Evolutionary conservation across 2,113 vertebrate species (phyloP), one percentile per base, ranked within the genome.

Genomic region (Lophotis ruficrista): DNA sequence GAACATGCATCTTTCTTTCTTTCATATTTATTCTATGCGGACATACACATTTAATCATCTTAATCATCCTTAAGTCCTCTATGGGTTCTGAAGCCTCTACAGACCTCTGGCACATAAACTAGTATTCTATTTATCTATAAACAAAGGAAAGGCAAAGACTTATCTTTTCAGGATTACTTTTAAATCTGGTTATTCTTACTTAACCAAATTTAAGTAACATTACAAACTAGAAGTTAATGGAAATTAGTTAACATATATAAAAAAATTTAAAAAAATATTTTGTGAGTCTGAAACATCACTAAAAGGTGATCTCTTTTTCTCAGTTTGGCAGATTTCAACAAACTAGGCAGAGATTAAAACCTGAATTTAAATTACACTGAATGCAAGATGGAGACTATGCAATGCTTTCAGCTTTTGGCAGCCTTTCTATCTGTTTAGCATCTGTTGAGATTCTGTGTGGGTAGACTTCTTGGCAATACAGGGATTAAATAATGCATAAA

Each of bases 401-500:
- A 92, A 53, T 11, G 35, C 64, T 85, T 65, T 87, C 83, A 92
- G 88, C 33, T 73, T 83, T 43, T 86, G 60, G 69, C 20, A 13
- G 79, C 35, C 47, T 68, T 77, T 93, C 60, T 88, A 23, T 54
- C 38, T 45, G 60, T 92, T 88, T 87, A 69, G 80, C 85, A 93
- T 90, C 83, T 94, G 76, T 25, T 87, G 57, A 31, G 90, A 94
- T 24, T 92, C 71, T 71, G 35, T 57, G 82, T 93, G 45, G 92
- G 83, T 45, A 94, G 90, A 82, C 37, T 89, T 60, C 92, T 81
- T 83, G 65, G 83, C 85, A 97, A 81, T 71, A 76, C 76, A 45
- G 22, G 43, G 35, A 88, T 48, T 75, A 96, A 94, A 92, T 80
- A 95, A 96, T 75, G 43, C 86, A 86, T 78, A 84, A 90, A 94